Base-by-base conservation (phyloP, 53 echinoderm and acorn worm species). In the Crossaster papposus region DNA sequence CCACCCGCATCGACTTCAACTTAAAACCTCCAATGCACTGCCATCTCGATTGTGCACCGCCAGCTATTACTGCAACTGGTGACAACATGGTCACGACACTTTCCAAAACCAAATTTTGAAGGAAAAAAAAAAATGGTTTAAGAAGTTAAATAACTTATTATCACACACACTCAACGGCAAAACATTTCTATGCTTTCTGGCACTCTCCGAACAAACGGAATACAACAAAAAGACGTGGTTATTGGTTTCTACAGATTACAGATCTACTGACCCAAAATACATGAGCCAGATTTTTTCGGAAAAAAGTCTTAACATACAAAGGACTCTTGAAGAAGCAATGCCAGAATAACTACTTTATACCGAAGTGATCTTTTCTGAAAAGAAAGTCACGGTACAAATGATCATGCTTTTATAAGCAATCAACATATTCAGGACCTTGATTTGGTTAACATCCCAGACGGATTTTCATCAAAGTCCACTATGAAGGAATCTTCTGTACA, bases 401-500 rank as follows among this genome's bases (percentile, higher is more conserved):
- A 68, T 68, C 20, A 68, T 28, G 24, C 2, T 68, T 68, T 68
- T 68, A n/a, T 68, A 68, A 26, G 28, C 9, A 11, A 68, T n/a
- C n/a, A 68, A 68, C 14, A 2, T 68, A 3, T 26, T 68, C 68
- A 68, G 24, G 68, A 68, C 68, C 68, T 68, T 68, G 36, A 22
- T 55, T 54, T 10, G 7, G 54, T 37, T 54, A 14, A 79, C 54
- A 13, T 30, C 28, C n/a, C n/a, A n/a, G n/a, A n/a, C n/a, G n/a
- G 78, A 37, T 2, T 51, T 26, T 81, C 36, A 31, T 58, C 71
- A 70, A 84, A 24, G 32, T n/a, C 54, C 29, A 72, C 53, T 70
- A 6, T 15, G 20, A 54, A 70, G 50, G 53, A 52, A 70, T 30
- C 68, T 37, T 65, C 31, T 72, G 51, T 84, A 84, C 84, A 84